Base-by-base conservation (phyloP, 2,797 vertebrate genomes). In the Cynodonichthys magdalenae region DNA sequence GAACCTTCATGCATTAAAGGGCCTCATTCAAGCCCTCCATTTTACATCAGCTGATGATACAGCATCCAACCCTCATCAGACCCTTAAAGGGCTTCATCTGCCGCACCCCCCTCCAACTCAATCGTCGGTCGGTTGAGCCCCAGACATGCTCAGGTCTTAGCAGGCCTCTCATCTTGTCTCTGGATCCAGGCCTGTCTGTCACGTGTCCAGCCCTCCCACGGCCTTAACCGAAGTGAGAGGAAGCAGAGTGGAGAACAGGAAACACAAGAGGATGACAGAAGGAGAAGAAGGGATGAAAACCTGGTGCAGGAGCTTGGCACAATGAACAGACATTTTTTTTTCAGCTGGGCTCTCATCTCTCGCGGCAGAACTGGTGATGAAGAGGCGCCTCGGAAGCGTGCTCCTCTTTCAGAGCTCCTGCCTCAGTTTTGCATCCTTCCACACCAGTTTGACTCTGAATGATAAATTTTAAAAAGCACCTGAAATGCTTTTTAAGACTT, bases 191-290 rank as follows among this genome's bases (percentile, higher is more conserved):
- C 59, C 69, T 67, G 67, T 63, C 71, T 59, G 56, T 67, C 49
- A 58, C 69, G 59, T 39, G 69, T 84, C 81, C 73, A 69, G 77
- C 69, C 71, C 63, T 76, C 57, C 68, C 66, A 78, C 60, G 81
- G 83, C 83, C 87, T 87, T 86, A 87, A 79, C 77, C 62, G 62
- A 53, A 63, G 47, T 17, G 66, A 72, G 51, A 63, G 71, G 73
- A 79, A 67, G 41, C 50, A 68, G 60, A 62, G 61, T 39, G 15
- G 59, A 29, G 59, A 59, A 63, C 19, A 44, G 55, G 15, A 53
- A 59, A 46, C 48, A 79, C 19, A 36, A 17, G 45, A 63, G 49
- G 42, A 19, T 2, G 14, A 63, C 2, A 1, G 34, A 36, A 46
- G 52, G n/a, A 27, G 17, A 70, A 29, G 51, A 39, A n/a, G 12